Percentiles rank a stretch among this genome's conserved stretches.
Conservation (phyloP, 2,888 invertebrate species). For the Cosmia trapezina region DNA sequence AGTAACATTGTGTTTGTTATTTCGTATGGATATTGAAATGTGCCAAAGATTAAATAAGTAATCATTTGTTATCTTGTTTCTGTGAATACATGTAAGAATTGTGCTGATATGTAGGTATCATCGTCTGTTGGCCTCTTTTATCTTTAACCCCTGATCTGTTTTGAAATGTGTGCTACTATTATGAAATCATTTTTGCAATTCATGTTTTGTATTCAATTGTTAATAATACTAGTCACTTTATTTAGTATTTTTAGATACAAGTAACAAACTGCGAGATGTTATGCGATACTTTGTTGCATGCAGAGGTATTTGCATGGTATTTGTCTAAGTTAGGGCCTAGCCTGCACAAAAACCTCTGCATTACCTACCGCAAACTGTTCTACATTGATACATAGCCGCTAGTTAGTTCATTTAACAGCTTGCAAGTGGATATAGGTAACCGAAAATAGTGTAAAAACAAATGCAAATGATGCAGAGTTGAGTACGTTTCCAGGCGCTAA, state of each 20-base stretch:
- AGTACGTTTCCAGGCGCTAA: neutral
- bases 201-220: constrained; percentile 38
- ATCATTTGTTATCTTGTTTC: constrained; percentile 47
- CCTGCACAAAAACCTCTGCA: neutral
- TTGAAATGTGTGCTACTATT: constrained; percentile 66
- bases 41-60: constrained; percentile 36
- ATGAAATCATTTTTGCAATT: constrained; percentile 66
- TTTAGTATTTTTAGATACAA: neutral
- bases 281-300: neutral
- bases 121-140: constrained; percentile 62
- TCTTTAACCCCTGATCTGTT: constrained; percentile 70
- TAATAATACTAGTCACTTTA: constrained; percentile 18
- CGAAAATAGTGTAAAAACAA: neutral
- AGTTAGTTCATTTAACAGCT: neutral
- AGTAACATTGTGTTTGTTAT: constrained; percentile 45
- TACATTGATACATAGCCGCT: neutral
- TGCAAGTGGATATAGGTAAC: neutral
- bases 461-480: neutral
- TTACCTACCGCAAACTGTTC: neutral
- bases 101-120: constrained; percentile 60
- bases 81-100: constrained; percentile 44
- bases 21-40: constrained; percentile 43
- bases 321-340: neutral
- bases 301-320: neutral
- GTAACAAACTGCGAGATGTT: neutral